Evolutionary conservation across 2,888 invertebrate genomes (phyloP), one percentile per base, ranked within the genome.

Genomic region (Leptinotarsa rubiginosa): DNA sequence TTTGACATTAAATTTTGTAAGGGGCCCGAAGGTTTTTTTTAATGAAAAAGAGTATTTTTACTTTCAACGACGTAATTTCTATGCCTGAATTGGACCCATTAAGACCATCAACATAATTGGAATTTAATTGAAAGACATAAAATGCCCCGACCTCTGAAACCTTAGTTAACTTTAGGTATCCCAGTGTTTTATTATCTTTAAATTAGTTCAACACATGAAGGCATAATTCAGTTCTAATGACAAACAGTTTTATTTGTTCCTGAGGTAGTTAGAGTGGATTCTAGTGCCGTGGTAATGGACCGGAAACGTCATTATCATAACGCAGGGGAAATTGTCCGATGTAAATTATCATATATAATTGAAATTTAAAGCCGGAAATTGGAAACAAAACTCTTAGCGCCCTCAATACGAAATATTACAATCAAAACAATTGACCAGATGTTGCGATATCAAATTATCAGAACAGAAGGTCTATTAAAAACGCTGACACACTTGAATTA

Each of bases 391-490:
- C 73, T 64, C 70, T 67, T 75, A 73, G 50, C 73, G 69, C 69
- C 69, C 65, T 31, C 18, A n/a, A 47, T 59, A 64, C 18, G 22
- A 68, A 70, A 72, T 68, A 47, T 68, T 69, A 49, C 70, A 69
- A 75, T 73, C 69, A 74, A 73, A 70, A 70, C 50, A 68, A 76
- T 76, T 67, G 41, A 56, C 70, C 77, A 77, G 70, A 73, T 77
- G 77, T 73, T 56, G 20, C 16, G 47, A 59, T 54, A 75, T 59
- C 41, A 64, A 72, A 71, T 72, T 73, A 74, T 73, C 31, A 49
- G 56, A 72, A 69, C 75, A 75, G 65, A 74, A 72, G 75, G 75
- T 65, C 69, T 59, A 74, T 77, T 72, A 72, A 72, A 74, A 75
- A 75, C 69, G 67, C 73, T 69, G 72, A 75, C 74, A 68, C 65